A percentile compares a stretch with the other conserved stretches of the same genome.
Evolutionary conservation across 1,140 invertebrate species (phyloP).

Genomic region (Anagrus nilaparvatae): DNA sequence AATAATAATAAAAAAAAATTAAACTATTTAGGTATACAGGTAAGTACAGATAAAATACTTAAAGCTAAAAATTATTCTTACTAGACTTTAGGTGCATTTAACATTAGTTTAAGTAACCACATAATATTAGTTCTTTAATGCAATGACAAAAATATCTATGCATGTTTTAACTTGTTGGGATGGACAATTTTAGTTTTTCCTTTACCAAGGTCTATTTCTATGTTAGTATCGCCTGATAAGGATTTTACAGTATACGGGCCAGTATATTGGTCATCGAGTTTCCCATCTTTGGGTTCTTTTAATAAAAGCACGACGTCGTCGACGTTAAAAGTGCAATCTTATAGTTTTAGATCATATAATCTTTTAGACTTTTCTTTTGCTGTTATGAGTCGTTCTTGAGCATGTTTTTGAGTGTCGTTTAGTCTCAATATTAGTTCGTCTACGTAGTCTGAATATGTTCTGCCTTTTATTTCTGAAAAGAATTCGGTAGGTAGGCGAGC

Average conservation of each 20-base stretch:
- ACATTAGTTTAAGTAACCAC: too few relatives aligned
- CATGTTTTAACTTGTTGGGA: neutral
- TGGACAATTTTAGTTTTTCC: neutral
- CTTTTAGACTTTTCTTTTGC: neutral
- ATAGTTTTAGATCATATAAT: neutral
- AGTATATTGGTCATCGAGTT: neutral
- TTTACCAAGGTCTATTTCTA: neutral
- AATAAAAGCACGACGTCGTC: too few relatives aligned
- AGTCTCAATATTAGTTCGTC: neutral
- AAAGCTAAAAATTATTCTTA: too few relatives aligned
- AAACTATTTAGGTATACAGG: too few relatives aligned
- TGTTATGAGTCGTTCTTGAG: neutral
- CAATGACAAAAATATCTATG: too few relatives aligned
- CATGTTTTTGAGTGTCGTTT: neutral
- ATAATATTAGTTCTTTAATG: too few relatives aligned
- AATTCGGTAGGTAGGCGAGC: constrained; percentile 10
- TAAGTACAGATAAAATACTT: too few relatives aligned
- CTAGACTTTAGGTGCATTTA: too few relatives aligned
- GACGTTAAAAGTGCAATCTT: too few relatives aligned
- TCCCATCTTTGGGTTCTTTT: too few relatives aligned
- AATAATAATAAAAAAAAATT: too few relatives aligned
- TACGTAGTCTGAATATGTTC: neutral
- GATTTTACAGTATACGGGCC: neutral
- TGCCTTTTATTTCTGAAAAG: neutral
- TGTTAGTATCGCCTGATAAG: neutral